Percentiles rank a stretch among this genome's conserved stretches.
phyloP scores from a whole-genome alignment of 2,888 invertebrate genomes.

The Drosophila cognata region DNA sequence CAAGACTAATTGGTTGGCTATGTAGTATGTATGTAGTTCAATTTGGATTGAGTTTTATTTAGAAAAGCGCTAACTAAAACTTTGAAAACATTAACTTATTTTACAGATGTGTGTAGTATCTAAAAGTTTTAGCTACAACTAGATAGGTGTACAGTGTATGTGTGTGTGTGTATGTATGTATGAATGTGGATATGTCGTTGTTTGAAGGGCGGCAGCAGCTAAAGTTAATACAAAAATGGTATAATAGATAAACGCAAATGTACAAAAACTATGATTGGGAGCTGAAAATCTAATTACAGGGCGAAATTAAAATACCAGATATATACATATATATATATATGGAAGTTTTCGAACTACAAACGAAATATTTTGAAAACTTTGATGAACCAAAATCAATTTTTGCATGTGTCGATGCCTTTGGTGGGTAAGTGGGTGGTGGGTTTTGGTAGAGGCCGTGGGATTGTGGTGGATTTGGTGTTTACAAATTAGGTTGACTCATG shows the following conservation, averaged over 20 bases:
- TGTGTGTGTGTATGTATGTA: constrained; percentile 28
- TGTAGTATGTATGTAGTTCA: constrained; percentile 14
- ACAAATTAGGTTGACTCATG: constrained; percentile 85
- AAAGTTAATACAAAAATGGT: constrained; percentile 47
- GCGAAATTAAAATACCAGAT: constrained; percentile 32
- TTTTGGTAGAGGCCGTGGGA: constrained; percentile 20
- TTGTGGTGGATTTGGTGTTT: constrained; percentile 51
- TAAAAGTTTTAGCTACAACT: constrained; percentile 63
- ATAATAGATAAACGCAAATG: constrained; percentile 46
- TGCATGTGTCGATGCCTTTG: constrained; percentile 51
- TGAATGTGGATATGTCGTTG: constrained; percentile 20
- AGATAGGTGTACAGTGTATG: constrained; percentile 39
- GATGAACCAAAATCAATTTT: constrained; percentile 30
- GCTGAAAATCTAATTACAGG: constrained; percentile 63
- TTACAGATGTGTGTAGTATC: constrained; percentile 53
- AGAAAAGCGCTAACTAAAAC: constrained; percentile 65
- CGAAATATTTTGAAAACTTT: constrained; percentile 30
- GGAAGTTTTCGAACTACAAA: constrained; percentile 52
- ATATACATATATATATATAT: neutral
- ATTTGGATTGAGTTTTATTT: constrained; percentile 38
- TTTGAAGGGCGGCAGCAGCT: constrained; percentile 68
- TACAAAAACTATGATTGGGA: constrained; percentile 43
- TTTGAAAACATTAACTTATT: constrained; percentile 71
- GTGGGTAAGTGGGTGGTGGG: constrained; percentile 7
- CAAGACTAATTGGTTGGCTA: constrained; percentile 56